Evolutionary conservation across 2,113 vertebrate genomes (phyloP).

Genomic region (Alethe castanea): DNA sequence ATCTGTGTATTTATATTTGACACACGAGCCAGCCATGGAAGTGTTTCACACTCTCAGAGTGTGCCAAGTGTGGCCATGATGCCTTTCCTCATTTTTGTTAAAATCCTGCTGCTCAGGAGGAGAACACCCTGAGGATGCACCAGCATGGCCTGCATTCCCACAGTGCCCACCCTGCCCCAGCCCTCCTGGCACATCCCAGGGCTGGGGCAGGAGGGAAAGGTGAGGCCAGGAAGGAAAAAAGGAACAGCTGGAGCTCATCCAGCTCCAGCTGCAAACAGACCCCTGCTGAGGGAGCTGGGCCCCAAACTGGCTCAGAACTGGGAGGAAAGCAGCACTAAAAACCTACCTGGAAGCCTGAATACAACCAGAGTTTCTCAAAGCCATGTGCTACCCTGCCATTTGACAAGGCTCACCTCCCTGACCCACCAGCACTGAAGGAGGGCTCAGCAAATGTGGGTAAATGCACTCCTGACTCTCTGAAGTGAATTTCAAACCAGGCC

Average conservation of each 20-base stretch:
- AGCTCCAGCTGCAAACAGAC: neutral
- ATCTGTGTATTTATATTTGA: neutral
- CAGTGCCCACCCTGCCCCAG: too few species aligned
- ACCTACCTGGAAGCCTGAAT: neutral
- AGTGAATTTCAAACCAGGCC: neutral
- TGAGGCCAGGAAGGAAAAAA: neutral
- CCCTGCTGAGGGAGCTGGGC: neutral
- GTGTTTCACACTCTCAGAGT: neutral
- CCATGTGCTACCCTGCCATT: rapidly evolving
- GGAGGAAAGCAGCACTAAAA: neutral
- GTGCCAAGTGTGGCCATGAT: neutral
- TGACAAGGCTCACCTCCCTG: neutral
- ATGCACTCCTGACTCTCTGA: neutral
- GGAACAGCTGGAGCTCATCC: neutral
- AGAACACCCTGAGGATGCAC: neutral
- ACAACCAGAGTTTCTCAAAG: neutral
- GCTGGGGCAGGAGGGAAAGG: neutral
- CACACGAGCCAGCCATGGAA: neutral
- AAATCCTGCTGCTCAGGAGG: neutral
- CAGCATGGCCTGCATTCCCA: neutral
- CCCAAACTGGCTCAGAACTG: neutral
- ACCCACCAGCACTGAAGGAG: neutral
- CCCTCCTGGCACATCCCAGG: neutral
- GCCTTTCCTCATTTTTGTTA: neutral
- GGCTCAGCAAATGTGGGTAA: neutral